These are phyloP conservation scores for Intellagama lesueurii DNA, from an alignment of 2,797 vertebrate species.

Conservation along the genomic window DNA sequence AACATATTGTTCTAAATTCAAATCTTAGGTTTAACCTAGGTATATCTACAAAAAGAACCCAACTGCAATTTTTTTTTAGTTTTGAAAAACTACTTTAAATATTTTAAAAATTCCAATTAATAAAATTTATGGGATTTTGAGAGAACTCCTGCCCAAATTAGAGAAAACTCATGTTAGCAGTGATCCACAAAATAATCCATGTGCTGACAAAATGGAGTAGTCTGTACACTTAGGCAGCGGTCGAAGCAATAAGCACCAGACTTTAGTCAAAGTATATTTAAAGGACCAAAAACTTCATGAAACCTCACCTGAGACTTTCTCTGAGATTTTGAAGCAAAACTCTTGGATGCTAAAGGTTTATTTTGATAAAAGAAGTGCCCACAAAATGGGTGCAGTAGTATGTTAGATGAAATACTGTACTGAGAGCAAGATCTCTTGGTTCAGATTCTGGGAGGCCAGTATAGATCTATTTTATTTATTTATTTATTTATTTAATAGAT, in stretches of 20 bases:
- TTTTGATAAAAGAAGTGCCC: not conserved
- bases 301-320: too few relatives aligned
- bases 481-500: too few relatives aligned
- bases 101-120: not conserved
- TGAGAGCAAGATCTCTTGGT: too few relatives aligned
- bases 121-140: not conserved
- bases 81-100: not conserved
- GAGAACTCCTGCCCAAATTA: not conserved
- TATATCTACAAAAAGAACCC: not conserved
- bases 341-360: not conserved
- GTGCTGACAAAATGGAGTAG: not conserved
- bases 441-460: too few relatives aligned
- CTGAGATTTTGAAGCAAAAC: not conserved
- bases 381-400: not conserved
- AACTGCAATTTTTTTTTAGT: not conserved
- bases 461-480: too few relatives aligned
- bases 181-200: not conserved
- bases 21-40: not conserved
- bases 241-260: not conserved
- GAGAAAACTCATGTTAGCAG: not conserved
- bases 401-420: not conserved
- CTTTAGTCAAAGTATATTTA: not conserved
- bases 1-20: not conserved
- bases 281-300: not conserved
- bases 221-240: not conserved